phyloP scores from a whole-genome alignment of 2,888 invertebrate genomes.

The Ophioninae sp. region DNA sequence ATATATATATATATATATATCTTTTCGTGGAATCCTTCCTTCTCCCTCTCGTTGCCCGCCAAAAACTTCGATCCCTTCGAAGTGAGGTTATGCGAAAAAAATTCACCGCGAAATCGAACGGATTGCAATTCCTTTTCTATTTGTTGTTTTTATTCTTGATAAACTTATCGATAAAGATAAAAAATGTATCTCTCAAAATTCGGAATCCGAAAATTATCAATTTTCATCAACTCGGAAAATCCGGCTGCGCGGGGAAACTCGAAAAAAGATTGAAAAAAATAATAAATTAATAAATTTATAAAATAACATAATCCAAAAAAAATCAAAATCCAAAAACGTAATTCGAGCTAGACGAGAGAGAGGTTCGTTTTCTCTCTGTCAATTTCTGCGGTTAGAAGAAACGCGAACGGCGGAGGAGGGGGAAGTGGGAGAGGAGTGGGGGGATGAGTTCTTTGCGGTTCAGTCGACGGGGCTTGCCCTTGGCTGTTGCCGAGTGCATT shows the following conservation, averaged over 20 bases:
- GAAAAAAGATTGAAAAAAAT: no score
- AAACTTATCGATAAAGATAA: not conserved
- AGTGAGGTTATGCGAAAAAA: constrained; percentile 19
- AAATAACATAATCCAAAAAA: no score
- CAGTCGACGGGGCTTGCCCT: constrained; percentile 67
- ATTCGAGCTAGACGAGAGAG: constrained; percentile 3
- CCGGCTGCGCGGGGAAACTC: no score
- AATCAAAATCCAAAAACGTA: no score
- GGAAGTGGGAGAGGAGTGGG: no score
- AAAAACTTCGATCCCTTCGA: constrained; percentile 31
- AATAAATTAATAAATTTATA: no score
- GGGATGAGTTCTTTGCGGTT: constrained; percentile 55
- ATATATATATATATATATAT: no score
- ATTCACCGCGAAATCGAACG: constrained; percentile 32
- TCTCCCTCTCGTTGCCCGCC: constrained; percentile 12
- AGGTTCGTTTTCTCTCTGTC: not conserved
- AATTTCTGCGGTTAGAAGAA: constrained; percentile 20
- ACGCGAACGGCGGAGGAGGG: no score
- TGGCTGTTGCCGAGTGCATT: constrained; percentile 78
- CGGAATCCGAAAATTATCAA: no score
- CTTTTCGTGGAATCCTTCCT: constrained; percentile 56
- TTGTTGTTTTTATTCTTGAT: constrained; percentile 3
- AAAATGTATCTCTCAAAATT: no score
- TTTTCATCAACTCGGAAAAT: no score
- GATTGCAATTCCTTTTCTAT: constrained; percentile 42